Evolutionary conservation across 1,140 invertebrate species (phyloP).

Genomic region (Apis laboriosa): DNA sequence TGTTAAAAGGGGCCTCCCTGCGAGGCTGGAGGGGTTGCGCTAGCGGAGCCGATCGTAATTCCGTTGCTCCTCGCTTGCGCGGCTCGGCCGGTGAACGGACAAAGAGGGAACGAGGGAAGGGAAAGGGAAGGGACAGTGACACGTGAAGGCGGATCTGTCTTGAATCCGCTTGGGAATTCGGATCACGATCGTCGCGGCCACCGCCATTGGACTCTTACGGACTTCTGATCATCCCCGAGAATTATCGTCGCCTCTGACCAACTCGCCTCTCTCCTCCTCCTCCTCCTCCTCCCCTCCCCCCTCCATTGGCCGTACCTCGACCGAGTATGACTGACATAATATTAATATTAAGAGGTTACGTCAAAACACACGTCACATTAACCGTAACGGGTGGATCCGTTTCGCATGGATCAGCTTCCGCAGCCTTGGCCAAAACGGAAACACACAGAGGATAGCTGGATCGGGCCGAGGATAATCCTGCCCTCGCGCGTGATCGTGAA

Average conservation of each 20-base stretch:
- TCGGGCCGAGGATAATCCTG: constrained; percentile 17
- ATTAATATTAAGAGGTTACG: constrained; percentile 66
- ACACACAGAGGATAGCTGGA: not conserved
- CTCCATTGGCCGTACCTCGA: not conserved
- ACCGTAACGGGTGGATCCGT: not conserved
- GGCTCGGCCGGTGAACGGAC: not conserved
- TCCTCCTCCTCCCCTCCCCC: not conserved
- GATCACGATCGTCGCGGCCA: constrained; percentile 56
- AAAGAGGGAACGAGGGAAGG: constrained; percentile 1
- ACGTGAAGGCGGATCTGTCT: constrained; percentile 57
- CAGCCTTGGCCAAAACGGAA: constrained; percentile 14
- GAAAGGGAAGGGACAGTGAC: constrained; percentile 35
- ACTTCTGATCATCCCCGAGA: constrained; percentile 72
- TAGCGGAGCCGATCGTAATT: constrained; percentile 30
- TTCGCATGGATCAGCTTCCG: not conserved
- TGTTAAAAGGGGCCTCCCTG: constrained; percentile 17
- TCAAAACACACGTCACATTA: constrained; percentile 53
- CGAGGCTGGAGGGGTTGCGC: not conserved
- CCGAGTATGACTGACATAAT: constrained; percentile 61
- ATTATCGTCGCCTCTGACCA: constrained; percentile 70
- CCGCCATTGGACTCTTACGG: constrained; percentile 64
- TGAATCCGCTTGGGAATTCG: constrained; percentile 58
- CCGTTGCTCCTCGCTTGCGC: constrained; percentile 22
- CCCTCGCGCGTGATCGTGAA: not conserved
- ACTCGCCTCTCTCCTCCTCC: not conserved